Percentiles rank a stretch among this genome's conserved stretches.
These are phyloP conservation scores for Crambe crambe DNA, from an alignment of 37 sponge, comb jelly and placozoan species.

Conservation along the genomic window DNA sequence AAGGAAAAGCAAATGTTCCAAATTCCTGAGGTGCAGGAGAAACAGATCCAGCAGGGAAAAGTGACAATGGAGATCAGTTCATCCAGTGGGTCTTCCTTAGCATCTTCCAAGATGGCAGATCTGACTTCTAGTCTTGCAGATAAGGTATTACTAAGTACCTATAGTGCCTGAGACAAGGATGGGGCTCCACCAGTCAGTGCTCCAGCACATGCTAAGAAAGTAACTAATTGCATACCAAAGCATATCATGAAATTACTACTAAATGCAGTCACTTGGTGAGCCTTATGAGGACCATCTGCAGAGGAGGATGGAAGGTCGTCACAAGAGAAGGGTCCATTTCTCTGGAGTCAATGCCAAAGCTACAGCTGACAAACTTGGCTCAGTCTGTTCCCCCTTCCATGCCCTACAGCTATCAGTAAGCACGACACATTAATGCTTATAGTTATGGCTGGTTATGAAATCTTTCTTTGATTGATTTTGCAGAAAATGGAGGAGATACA, in stretches of 20 bases:
- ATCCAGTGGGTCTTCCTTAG: not conserved
- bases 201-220: no score
- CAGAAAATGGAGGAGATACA: conserved; percentile 29
- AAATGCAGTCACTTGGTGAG: conserved; percentile 55
- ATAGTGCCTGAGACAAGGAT: no score
- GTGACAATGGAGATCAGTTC: not conserved
- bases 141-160: not conserved
- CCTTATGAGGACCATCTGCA: conserved; percentile 47
- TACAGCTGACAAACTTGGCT: conserved; percentile 71
- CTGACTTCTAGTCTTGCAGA: not conserved
- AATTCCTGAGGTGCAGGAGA: not conserved
- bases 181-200: no score
- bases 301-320: conserved; percentile 55
- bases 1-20: not conserved
- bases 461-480: not conserved
- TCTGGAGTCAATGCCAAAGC: conserved; percentile 62
- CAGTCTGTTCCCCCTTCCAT: conserved; percentile 86
- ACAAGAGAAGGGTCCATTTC: conserved; percentile 64
- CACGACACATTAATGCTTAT: not conserved
- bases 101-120: not conserved
- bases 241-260: no score
- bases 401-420: conserved; percentile 82
- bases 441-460: not conserved
- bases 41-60: not conserved
- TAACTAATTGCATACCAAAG: no score